These are phyloP conservation scores for Peromyscus californicus DNA, from an alignment of 2,113 vertebrate genomes.

Conservation along the genomic window DNA sequence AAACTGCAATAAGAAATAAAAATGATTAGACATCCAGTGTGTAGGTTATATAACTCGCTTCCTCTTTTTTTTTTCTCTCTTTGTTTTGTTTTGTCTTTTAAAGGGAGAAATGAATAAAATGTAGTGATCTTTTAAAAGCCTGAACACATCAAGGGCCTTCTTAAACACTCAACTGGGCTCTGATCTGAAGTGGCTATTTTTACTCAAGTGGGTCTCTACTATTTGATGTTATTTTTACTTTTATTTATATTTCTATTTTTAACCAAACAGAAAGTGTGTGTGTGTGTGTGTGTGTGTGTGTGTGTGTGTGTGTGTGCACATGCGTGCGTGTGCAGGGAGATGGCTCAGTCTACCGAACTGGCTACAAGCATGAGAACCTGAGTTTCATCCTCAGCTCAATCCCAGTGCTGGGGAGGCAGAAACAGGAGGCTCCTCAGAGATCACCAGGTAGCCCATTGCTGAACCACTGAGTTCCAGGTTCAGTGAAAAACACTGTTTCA, in stretches of 20 bases:
- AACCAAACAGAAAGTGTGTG: not conserved
- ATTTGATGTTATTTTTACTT: conserved; percentile 64
- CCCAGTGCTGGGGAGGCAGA: not conserved
- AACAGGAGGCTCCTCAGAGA: not conserved
- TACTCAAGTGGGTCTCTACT: conserved; percentile 58
- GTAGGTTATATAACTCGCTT: conserved; percentile 77
- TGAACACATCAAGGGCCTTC: conserved; percentile 48
- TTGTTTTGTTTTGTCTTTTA: conserved; percentile 59
- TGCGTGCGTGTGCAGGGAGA: not conserved
- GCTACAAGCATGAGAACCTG: not conserved
- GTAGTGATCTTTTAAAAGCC: conserved; percentile 53
- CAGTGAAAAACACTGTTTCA: not conserved
- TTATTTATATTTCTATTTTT: conserved; percentile 66
- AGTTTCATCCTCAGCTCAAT: not conserved
- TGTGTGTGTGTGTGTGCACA: not conserved
- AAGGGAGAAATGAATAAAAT: conserved; percentile 52
- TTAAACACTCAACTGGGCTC: conserved; percentile 68
- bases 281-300: not conserved
- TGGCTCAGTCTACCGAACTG: not conserved
- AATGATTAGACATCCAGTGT: conserved; percentile 60
- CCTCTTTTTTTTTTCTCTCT: conserved; percentile 57
- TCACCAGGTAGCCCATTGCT: not conserved
- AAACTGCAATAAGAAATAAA: conserved; percentile 74
- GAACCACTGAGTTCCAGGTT: not conserved
- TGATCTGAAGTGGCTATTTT: conserved; percentile 52